phyloP scores from a whole-genome alignment of 2,888 invertebrate species.

The Minunthozetes semirufus region DNA sequence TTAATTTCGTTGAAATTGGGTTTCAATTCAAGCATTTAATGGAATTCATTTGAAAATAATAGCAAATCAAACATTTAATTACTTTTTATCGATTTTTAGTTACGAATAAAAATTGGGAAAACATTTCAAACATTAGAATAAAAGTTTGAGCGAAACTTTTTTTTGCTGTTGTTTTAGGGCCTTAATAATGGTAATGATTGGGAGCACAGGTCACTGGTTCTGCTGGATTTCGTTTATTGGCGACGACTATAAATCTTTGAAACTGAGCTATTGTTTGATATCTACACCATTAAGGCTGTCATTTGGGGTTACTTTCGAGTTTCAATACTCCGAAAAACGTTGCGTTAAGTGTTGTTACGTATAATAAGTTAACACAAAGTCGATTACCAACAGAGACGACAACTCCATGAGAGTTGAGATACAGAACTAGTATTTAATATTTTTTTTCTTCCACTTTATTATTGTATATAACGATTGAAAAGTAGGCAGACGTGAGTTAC shows the following conservation, averaged over 20 bases:
- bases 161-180: background rate
- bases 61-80: background rate
- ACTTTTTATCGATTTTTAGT: background rate
- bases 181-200: conserved; percentile 12
- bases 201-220: conserved; percentile 21
- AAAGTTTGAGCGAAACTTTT: background rate
- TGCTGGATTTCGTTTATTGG: conserved; percentile 11
- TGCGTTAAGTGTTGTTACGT: conserved; percentile 26
- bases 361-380: conserved; percentile 27
- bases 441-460: background rate
- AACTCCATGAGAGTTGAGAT: background rate
- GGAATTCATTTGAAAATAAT: background rate
- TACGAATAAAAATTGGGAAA: background rate
- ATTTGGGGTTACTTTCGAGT: conserved; percentile 24
- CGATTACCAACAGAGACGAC: conserved; percentile 16
- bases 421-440: conserved; percentile 21
- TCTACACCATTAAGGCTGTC: conserved; percentile 27
- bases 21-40: background rate
- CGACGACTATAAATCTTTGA: conserved; percentile 23
- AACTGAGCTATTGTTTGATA: conserved; percentile 25
- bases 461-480: background rate
- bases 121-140: background rate
- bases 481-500: conserved; percentile 6
- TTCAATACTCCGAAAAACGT: background rate
- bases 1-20: background rate